A percentile compares a stretch with the other conserved stretches of the same genome.
phyloP scores from a whole-genome alignment of 2,113 vertebrate species.

The Perognathus longimembris region DNA sequence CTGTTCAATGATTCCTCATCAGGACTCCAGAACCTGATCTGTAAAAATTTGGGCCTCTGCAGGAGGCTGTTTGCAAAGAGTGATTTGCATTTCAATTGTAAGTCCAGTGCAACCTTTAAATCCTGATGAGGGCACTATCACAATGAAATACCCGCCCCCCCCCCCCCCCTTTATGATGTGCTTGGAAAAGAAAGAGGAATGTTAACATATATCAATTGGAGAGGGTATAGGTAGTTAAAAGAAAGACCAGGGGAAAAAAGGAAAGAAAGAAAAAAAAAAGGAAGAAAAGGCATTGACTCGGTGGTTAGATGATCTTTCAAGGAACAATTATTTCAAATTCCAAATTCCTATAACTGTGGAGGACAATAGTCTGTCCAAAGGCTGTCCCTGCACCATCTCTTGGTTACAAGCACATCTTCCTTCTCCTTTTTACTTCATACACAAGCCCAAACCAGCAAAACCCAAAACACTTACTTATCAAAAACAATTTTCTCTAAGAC shows the following conservation, averaged over 20 bases:
- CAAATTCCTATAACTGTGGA: conserved; percentile 64
- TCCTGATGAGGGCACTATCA: conserved; percentile 74
- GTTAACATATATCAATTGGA: conserved; percentile 67
- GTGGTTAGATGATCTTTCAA: conserved; percentile 68
- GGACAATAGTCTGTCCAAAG: conserved; percentile 47
- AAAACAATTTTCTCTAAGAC: background rate
- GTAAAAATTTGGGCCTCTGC: conserved; percentile 86
- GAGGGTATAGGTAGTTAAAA: conserved; percentile 66
- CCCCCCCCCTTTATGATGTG: conserved; percentile 45
- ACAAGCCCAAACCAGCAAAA: background rate
- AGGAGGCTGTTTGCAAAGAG: conserved; percentile 80
- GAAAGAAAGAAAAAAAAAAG: no score
- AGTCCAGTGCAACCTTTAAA: conserved; percentile 85
- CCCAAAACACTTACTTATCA: background rate
- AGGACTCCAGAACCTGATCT: conserved; percentile 83
- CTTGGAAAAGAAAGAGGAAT: conserved; percentile 74
- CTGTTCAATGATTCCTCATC: conserved; percentile 83
- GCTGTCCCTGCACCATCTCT: conserved; percentile 6
- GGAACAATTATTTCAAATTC: conserved; percentile 69
- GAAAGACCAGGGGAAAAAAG: background rate
- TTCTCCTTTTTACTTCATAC: conserved; percentile 59
- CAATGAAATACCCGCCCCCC: conserved; percentile 76
- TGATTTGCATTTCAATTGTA: conserved; percentile 88
- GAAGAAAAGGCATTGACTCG: conserved; percentile 37
- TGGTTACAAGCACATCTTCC: conserved; percentile 56